Base-by-base conservation (phyloP, 2,888 invertebrate genomes). In the Mythimna impura region DNA sequence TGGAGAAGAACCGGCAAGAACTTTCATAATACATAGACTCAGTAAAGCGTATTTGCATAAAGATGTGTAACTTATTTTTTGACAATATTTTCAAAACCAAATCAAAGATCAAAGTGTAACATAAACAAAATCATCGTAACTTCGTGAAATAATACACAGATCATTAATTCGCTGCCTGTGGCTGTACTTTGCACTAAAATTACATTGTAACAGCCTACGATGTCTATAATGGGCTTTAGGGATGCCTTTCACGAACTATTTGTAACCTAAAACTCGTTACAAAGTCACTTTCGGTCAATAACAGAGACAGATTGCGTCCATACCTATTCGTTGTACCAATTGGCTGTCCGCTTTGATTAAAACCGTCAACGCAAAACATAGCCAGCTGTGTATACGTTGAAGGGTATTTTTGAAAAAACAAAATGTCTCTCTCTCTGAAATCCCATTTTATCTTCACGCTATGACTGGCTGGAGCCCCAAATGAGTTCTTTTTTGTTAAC, bases 401-500 rank as follows among this genome's bases (percentile, higher is more conserved):
- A 50, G 12, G 12, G 12, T 40, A 14, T 12, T 54, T 43, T 6
- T 7, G 0, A 30, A 58, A 60, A 55, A 58, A 9, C 61, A 61
- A 34, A 12, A 36, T 20, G 50, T 30, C 54, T 22, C 22, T 22
- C 22, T 17, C 55, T 55, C 62, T 54, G 10, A 64, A 81, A 71
- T 40, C 25, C 30, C 40, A 66, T 40, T 70, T 78, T 76, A 81
- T 81, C 81, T 63, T 54, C n/a, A 66, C 40, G 57, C 66, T 66
- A 30, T 81, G 61, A 55, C 68, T 81, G 20, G 34, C 55, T 57
- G 47, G 69, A 81, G 14, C 30, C 22, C 65, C 30, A 65, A 81
- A 81, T 66, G 55, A 76, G 61, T 54, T 30, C 25, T 50, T 77
- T 81, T 78, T 76, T 81, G 71, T 66, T 12, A 70, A 71, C 25